Percentiles rank a stretch among this genome's conserved stretches.
Conservation (phyloP, 2,113 vertebrate genomes). For the Galeopterus variegatus region DNA sequence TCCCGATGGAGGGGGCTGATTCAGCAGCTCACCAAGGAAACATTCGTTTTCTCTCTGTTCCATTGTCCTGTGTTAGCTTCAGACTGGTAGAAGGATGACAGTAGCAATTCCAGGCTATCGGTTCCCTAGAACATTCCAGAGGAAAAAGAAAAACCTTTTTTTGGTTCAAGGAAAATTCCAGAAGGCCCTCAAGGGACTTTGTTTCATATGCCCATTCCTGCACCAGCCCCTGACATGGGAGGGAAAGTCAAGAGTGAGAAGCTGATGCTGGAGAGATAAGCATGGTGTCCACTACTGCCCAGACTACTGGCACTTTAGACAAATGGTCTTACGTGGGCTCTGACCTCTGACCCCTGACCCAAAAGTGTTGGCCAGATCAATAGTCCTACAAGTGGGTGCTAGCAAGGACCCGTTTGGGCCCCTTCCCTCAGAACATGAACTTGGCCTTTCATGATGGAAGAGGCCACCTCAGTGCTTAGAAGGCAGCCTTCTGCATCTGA, state of each 20-base stretch:
- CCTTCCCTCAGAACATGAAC: background rate
- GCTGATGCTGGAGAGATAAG: background rate
- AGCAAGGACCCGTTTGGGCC: background rate
- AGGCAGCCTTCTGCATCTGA: background rate
- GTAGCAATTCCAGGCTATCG: background rate
- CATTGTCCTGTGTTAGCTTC: background rate
- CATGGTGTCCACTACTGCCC: background rate
- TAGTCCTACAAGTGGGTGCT: fast-evolving
- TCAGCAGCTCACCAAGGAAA: background rate
- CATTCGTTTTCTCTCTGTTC: background rate
- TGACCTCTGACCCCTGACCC: background rate
- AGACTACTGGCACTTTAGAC: background rate
- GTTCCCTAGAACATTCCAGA: background rate
- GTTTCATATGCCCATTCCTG: background rate
- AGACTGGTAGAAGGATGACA: background rate
- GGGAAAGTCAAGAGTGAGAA: background rate
- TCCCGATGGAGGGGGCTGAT: background rate
- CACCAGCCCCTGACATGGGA: background rate
- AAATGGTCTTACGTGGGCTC: background rate
- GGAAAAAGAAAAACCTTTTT: background rate
- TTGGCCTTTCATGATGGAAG: background rate
- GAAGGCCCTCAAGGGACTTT: background rate
- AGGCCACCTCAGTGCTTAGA: background rate
- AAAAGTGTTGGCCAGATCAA: background rate
- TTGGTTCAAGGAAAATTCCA: background rate